Evolutionary conservation across 1,140 invertebrate species (phyloP).

Genomic region (Drosophila mayri): DNA sequence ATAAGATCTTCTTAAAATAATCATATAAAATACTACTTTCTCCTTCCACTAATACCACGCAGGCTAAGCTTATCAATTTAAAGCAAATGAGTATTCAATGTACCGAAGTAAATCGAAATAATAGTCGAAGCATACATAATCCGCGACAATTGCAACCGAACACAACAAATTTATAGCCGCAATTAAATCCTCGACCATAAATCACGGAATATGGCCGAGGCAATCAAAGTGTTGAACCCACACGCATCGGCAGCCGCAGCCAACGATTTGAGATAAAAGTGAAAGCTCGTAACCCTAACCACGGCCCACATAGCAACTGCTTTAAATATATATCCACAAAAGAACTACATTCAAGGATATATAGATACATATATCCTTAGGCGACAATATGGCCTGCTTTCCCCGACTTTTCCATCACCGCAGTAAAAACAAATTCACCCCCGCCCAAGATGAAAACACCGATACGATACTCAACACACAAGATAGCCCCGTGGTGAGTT

Average conservation of each 20-base stretch:
- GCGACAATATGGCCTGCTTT: conserved; percentile 76
- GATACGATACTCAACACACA: conserved; percentile 78
- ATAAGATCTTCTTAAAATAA: not conserved
- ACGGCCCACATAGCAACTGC: conserved; percentile 6
- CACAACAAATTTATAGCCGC: conserved; percentile 66
- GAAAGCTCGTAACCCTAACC: conserved; percentile 10
- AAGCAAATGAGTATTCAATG: conserved; percentile 30
- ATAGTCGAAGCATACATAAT: conserved; percentile 41
- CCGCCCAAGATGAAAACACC: conserved; percentile 72
- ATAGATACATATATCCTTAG: conserved; percentile 1
- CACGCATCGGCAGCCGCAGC: conserved; percentile 19
- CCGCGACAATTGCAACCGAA: conserved; percentile 67
- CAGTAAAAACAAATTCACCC: conserved; percentile 80
- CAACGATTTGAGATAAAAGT: conserved; percentile 44
- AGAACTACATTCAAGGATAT: not conserved
- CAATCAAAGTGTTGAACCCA: conserved; percentile 59
- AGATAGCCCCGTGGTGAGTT: conserved; percentile 81
- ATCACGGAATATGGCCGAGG: conserved; percentile 58
- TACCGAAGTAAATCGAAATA: conserved; percentile 33
- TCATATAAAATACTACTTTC: not conserved
- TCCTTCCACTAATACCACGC: not conserved
- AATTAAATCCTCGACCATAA: conserved; percentile 64
- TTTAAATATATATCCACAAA: not conserved
- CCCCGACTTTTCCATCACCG: conserved; percentile 74
- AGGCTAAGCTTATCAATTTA: conserved; percentile 14